Percentiles rank a stretch among this genome's conserved stretches.
phyloP scores from a whole-genome alignment of 2,113 vertebrate species.

The Raja brachyura region DNA sequence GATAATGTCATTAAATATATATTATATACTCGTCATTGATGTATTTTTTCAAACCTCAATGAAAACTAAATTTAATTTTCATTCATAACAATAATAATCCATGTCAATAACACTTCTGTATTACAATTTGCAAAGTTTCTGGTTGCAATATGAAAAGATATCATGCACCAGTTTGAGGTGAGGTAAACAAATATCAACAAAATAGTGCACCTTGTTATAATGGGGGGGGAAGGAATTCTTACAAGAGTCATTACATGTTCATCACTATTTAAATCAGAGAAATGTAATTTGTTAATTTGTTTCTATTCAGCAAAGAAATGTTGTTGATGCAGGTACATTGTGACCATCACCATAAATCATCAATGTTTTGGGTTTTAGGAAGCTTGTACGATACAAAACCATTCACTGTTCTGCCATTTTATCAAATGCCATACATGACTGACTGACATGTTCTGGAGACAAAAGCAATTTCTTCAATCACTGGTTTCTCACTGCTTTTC shows the following conservation, averaged over 20 bases:
- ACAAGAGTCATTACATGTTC: neutral
- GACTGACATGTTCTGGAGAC: no score
- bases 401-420: no score
- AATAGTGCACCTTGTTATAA: no score
- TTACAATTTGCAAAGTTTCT: neutral
- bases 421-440: no score
- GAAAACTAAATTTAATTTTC: conserved; percentile 7
- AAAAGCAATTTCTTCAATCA: no score
- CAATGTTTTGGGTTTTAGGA: no score
- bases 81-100: neutral
- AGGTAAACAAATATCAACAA: conserved; percentile 9
- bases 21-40: neutral
- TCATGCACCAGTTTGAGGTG: neutral
- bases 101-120: neutral
- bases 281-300: neutral
- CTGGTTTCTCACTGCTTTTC: no score
- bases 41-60: conserved; percentile 16
- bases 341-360: no score
- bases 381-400: no score
- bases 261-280: neutral
- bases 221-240: neutral
- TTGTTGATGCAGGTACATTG: neutral
- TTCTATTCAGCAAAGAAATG: neutral
- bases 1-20: conserved; percentile 33
- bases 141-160: neutral